A percentile compares a stretch with the other conserved stretches of the same genome.
Conservation (phyloP, 2,113 vertebrate genomes). For the Lethenteron reissneri region DNA sequence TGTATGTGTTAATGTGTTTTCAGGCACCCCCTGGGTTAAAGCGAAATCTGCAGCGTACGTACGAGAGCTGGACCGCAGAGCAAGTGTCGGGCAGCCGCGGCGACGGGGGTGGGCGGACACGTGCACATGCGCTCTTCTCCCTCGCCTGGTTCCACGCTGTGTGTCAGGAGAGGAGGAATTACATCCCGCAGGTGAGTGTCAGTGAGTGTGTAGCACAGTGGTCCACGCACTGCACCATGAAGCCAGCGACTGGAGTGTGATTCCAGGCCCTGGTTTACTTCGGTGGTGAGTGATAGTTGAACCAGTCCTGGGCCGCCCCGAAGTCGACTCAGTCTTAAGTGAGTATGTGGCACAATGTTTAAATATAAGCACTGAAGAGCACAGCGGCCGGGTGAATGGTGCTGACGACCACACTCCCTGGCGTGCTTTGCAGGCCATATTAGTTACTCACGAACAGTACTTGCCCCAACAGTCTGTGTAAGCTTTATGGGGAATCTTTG, state of each 20-base stretch:
- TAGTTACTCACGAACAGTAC: no score
- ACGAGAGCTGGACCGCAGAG: slow-evolving; percentile 77
- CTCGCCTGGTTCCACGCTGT: slow-evolving; percentile 94
- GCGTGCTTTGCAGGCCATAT: no score
- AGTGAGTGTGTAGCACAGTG: no score
- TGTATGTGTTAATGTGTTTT: slow-evolving; percentile 7
- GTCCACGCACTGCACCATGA: no score
- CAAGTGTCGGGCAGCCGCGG: slow-evolving; percentile 31
- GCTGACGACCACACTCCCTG: no score
- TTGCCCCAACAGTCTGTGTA: no score
- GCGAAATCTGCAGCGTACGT: slow-evolving; percentile 81
- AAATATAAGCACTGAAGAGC: neutral
- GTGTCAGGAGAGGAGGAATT: slow-evolving; percentile 91
- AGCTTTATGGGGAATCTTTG: no score
- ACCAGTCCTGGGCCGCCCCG: neutral
- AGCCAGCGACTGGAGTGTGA: neutral
- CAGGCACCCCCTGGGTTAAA: slow-evolving; percentile 87
- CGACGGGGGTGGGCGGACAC: slow-evolving; percentile 39
- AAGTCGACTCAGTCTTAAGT: neutral
- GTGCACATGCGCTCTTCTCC: slow-evolving; percentile 71
- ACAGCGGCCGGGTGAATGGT: no score
- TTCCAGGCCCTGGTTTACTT: neutral
- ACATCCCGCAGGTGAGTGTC: slow-evolving; percentile 61
- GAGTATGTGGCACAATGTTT: neutral
- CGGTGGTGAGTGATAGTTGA: neutral